These are phyloP conservation scores for Drosophila pandora DNA, from an alignment of 1,140 invertebrate genomes.

Conservation along the genomic window DNA sequence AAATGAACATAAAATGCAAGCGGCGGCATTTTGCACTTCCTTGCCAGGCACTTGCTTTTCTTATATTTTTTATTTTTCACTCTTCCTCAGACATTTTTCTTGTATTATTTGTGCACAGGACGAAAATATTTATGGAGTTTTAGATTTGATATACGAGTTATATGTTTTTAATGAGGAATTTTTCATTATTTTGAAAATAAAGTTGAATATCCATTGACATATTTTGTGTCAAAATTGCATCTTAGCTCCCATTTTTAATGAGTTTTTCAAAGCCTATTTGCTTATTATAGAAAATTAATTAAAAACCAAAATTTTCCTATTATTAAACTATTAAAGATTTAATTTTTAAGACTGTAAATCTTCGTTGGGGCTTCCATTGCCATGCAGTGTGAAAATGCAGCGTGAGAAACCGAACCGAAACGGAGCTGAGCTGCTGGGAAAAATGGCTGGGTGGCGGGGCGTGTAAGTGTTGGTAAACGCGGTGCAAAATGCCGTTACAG, in stretches of 20 bases:
- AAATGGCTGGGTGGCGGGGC: conserved; percentile 48
- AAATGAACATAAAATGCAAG: conserved; percentile 70
- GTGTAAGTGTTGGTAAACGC: conserved; percentile 79
- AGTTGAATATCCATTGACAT: too few relatives aligned
- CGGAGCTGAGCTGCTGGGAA: conserved; percentile 13
- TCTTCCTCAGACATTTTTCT: conserved; percentile 5
- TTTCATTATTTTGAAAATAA: too few relatives aligned
- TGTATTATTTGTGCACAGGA: neutral
- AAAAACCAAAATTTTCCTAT: too few relatives aligned
- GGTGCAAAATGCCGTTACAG: conserved; percentile 70
- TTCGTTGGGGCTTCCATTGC: conserved; percentile 10
- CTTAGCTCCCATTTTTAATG: too few relatives aligned
- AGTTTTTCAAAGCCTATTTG: too few relatives aligned
- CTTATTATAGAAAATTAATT: too few relatives aligned
- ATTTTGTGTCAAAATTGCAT: too few relatives aligned
- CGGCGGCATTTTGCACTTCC: conserved; percentile 64
- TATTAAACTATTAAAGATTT: neutral
- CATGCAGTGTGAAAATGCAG: conserved; percentile 63
- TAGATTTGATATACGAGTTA: neutral
- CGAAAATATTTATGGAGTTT: neutral
- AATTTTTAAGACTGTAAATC: too few relatives aligned
- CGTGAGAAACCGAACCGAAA: conserved; percentile 52
- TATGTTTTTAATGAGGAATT: neutral
- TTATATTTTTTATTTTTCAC: neutral
- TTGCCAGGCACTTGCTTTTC: conserved; percentile 16